phyloP scores from a whole-genome alignment of 2,797 vertebrate genomes.

The Premnoplex brunnescens region DNA sequence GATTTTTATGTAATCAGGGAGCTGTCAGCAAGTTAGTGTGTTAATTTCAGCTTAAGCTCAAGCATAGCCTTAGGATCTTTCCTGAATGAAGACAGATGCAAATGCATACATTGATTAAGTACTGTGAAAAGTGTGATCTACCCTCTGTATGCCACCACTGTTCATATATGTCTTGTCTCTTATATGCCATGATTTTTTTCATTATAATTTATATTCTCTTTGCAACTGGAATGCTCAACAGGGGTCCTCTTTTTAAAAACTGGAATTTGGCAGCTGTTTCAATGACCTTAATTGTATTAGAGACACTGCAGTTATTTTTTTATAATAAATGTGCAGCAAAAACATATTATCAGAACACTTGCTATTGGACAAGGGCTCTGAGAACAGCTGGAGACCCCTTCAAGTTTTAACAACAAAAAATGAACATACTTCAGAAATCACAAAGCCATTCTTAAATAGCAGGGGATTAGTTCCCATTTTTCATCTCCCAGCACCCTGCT shows the following conservation, averaged over 20 bases:
- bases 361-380: neutral
- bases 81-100: neutral
- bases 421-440: neutral
- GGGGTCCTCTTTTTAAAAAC: neutral
- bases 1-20: neutral
- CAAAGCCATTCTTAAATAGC: neutral
- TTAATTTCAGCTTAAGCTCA: neutral
- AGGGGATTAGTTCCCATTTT: neutral
- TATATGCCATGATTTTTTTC: neutral
- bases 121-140: neutral
- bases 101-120: neutral
- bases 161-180: neutral
- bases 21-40: neutral
- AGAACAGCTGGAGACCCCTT: neutral
- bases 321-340: neutral
- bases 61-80: neutral
- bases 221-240: neutral
- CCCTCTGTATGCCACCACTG: neutral
- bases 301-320: slow-evolving; percentile 6
- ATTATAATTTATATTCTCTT: slow-evolving; percentile 1
- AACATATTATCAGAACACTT: neutral
- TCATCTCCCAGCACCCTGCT: neutral
- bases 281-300: slow-evolving; percentile 2
- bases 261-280: slow-evolving; percentile 3
- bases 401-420: slow-evolving; percentile 19